Evolutionary conservation across 2,113 vertebrate species (phyloP), one percentile per base, ranked within the genome.

Genomic region (Paratilapia polleni): DNA sequence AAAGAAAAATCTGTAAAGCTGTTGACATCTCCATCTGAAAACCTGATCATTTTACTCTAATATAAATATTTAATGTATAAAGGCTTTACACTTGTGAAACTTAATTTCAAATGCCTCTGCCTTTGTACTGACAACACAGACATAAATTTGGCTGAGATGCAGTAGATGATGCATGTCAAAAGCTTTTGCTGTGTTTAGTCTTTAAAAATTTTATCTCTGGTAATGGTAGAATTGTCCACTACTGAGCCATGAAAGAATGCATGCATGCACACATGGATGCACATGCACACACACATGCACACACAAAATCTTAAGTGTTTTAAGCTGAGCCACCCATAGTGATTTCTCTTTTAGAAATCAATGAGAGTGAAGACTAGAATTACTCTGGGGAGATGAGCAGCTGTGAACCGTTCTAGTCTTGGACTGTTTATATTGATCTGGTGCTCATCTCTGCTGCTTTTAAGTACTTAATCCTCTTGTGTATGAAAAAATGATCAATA

Each of bases 361-460:
- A 93, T 93, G 43, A 77, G 13, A 83, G 74, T 82, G 11, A 64
- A 76, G 28, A 54, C 68, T 86, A 4, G 59, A 85, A 43, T 84
- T 78, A 63, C 89, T 85, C 31, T 14, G 13, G 49, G 62, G 70
- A 83, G 78, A 81, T 2, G n/a, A 79, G 76, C 86, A 89, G 91
- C 89, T 74, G 77, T 81, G 78, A 78, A 84, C 75, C 31, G 80
- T 82, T 78, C 74, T 41, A 43, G 26, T 0, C 8, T 2, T 52
- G 80, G 82, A 85, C 77, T 60, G 79, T 81, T 78, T 76, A 12
- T 76, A 92, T 87, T 47, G 89, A 94, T 93, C 61, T 75, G 47
- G 58, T 1, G 20, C 74, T 86, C 49, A 54, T 85, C 78, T 84
- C 81, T 58, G 81, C 78, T 56, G 80, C 80, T n/a, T 78, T 87